A percentile compares a stretch with the other conserved stretches of the same genome.
phyloP scores from a whole-genome alignment of 2,113 vertebrate genomes.

The Xenopus laevis region DNA sequence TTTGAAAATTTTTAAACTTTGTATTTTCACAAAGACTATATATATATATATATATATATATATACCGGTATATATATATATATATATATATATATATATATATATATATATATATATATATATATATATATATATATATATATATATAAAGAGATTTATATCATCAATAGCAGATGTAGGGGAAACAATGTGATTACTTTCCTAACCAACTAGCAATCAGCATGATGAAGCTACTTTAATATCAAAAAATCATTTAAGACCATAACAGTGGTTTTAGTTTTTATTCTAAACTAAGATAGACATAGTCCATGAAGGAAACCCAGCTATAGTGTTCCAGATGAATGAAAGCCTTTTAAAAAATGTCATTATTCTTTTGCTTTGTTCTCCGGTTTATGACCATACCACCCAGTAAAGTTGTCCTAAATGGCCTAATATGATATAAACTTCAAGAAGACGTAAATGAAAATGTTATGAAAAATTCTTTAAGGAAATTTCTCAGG shows the following conservation, averaged over 20 bases:
- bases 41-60: conserved; percentile 29
- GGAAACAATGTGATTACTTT: conserved; percentile 40
- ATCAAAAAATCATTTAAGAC: conserved; percentile 35
- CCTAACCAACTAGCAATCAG: conserved; percentile 40
- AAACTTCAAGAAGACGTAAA: conserved; percentile 35
- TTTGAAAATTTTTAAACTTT: neutral
- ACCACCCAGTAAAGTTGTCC: conserved; percentile 39
- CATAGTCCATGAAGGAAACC: conserved; percentile 27
- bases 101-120: conserved; percentile 23
- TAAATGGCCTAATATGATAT: conserved; percentile 32
- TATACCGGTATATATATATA: conserved; percentile 1
- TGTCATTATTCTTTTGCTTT: conserved; percentile 37
- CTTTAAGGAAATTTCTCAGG: conserved; percentile 24
- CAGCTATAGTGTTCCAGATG: conserved; percentile 34
- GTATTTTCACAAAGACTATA: conserved; percentile 20
- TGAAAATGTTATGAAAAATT: conserved; percentile 31
- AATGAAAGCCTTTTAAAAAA: conserved; percentile 16
- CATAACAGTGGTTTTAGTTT: conserved; percentile 28
- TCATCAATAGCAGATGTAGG: conserved; percentile 45
- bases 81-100: conserved; percentile 8
- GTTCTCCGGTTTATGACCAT: conserved; percentile 33
- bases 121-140: conserved; percentile 12
- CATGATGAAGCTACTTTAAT: conserved; percentile 45
- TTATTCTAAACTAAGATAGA: conserved; percentile 23
- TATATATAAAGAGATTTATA: conserved; percentile 29